Evolutionary conservation across 2,888 invertebrate genomes (phyloP), one percentile per base, ranked within the genome.

Genomic region (Mycalesis mineus): DNA sequence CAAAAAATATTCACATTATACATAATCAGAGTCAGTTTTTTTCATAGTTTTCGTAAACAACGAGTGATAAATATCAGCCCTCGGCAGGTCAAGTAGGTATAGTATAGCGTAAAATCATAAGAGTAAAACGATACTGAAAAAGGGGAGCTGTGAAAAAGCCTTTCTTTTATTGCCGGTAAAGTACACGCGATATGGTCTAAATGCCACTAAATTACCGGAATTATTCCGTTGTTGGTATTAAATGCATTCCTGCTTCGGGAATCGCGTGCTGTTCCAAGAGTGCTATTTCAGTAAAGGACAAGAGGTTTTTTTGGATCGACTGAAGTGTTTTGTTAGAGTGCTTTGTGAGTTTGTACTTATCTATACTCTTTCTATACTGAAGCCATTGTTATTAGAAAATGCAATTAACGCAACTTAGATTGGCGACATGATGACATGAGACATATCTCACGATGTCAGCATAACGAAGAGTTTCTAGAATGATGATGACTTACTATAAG

Each of bases 161-260:
- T 60, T 52, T 62, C 59, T 63, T 67, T 62, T 63, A 65, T 63
- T 64, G 58, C 61, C 62, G 52, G 42, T 56, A 56, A 55, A 57
- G 61, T 60, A 73, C 85, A 85, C 84, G 85, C 85, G 80, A 84
- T 75, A 75, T 66, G 72, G 76, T 72, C 71, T 74, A 73, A 71
- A 77, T 73, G 75, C 75, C 78, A 78, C 78, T 80, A 84, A 85
- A 82, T 84, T 82, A 78, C 83, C 73, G 69, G 78, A 83, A 83
- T 84, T 83, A 75, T 83, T 83, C 79, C 80, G 75, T 72, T 72
- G 78, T 74, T 80, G 80, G 78, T 83, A 82, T 78, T 82, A 82
- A 84, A 84, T 84, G 84, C 82, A 84, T 86, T 85, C 84, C 78
- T 72, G 72, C 74, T 75, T 68, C 75, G 72, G 77, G 75, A 78